Evolutionary conservation across 2,113 vertebrate species (phyloP), one percentile per base, ranked within the genome.

Genomic region (Chauna torquata): DNA sequence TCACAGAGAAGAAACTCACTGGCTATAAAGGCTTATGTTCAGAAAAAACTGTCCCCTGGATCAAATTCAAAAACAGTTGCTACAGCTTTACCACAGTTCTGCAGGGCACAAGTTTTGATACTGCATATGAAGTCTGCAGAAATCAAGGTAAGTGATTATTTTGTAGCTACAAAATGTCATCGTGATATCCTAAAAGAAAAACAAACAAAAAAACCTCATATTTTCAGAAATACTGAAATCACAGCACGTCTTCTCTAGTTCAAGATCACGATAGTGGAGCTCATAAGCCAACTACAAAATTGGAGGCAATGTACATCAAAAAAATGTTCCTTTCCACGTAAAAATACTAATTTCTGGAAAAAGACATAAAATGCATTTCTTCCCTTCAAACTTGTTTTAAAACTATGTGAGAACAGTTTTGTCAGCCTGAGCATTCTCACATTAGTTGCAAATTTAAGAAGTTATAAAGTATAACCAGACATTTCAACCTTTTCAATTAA

Each of bases 81-180:
- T 99, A 99, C 98, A 98, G 98, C 96, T 99, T 99, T 98, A 98
- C 99, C 86, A 98, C 99, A 32, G 97, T 99, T 92, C 86, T 99
- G 47, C 94, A 99, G 77, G 98, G 98, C 92, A 97, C 94, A 42
- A 98, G 94, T 86, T 98, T 99, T 96, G 97, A 99, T 81, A 98
- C 99, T 83, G 98, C 99, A 11, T 97, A 98, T 87, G 98, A 99
- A 93, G 97, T 99, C 96, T 99, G 99, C 98, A 98, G 90, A 97
- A 98, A 98, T 62, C 98, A 98, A 99, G 98, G 99, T 99, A 98
- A 98, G 78, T 88, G 79, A 79, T 86, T 87, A 59, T 75, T 58
- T 82, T 72, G 20, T 65, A 58, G 57, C 57, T 95, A 83, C 86
- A 82, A 94, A 88, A 86, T 85, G 70, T 95, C 59, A 62, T 64